phyloP scores from a whole-genome alignment of 2,113 vertebrate species.

The Laterallus jamaicensis region DNA sequence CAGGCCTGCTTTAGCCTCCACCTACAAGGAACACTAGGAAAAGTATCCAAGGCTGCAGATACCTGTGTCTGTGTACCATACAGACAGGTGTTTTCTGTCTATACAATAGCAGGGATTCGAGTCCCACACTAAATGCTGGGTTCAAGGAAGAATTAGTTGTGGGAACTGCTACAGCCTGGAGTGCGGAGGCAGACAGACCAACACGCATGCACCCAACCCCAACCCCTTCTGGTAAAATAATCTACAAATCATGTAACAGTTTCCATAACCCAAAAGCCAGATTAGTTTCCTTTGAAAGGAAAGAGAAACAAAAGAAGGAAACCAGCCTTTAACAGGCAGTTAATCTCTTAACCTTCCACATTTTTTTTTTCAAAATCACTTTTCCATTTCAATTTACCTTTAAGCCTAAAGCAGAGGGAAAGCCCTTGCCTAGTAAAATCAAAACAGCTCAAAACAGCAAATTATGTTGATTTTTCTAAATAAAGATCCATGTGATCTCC shows the following conservation, averaged over 20 bases:
- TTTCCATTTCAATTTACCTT: not conserved
- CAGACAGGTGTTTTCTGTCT: not conserved
- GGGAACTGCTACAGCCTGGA: not conserved
- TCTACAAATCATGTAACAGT: not conserved
- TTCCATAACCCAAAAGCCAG: not conserved
- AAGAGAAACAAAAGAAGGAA: constrained; percentile 54
- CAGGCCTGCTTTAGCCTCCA: not conserved
- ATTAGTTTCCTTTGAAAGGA: constrained; percentile 30
- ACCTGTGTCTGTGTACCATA: not conserved
- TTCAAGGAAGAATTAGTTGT: not conserved
- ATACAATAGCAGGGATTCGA: not conserved
- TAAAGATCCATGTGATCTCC: not conserved
- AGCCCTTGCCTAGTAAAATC: not conserved
- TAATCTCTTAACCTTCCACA: not conserved
- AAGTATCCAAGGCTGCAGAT: not conserved
- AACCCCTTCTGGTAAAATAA: not conserved
- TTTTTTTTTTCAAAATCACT: not conserved
- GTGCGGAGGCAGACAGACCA: accelerated
- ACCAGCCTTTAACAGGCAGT: not conserved
- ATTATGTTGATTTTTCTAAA: not conserved
- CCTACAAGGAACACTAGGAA: not conserved
- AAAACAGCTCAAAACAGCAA: not conserved
- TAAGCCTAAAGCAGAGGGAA: not conserved
- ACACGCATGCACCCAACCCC: too few species aligned
- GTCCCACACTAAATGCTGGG: not conserved